These are phyloP conservation scores for Dascyllus trimaculatus DNA, from an alignment of 2,113 vertebrate species.

Conservation along the genomic window DNA sequence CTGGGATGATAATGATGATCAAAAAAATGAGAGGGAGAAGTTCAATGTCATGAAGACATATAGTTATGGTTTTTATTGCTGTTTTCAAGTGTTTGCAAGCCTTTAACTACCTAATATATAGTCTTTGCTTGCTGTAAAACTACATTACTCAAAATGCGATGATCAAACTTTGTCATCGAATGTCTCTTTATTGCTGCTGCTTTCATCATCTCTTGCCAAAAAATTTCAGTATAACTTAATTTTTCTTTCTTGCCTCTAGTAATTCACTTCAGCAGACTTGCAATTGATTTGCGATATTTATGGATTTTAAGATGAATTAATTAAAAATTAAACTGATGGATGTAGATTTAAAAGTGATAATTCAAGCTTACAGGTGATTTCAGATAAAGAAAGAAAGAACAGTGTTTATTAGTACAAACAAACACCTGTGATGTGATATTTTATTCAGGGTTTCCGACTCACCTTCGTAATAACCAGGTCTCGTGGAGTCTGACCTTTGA, in stretches of 20 bases:
- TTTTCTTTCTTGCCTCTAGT: not conserved
- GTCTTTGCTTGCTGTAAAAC: not conserved
- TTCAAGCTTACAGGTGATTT: no score
- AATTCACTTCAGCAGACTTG: not conserved
- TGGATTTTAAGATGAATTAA: no score
- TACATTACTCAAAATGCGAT: not conserved
- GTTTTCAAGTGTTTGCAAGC: slow-evolving; percentile 6
- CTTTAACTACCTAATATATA: not conserved
- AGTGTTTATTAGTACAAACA: no score
- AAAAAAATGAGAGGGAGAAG: not conserved
- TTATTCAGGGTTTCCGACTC: slow-evolving; percentile 2
- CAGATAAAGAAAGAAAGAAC: not conserved
- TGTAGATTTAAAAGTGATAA: not conserved
- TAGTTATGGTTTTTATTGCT: not conserved
- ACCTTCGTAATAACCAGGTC: slow-evolving; percentile 31
- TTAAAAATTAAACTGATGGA: not conserved
- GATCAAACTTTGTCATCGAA: not conserved
- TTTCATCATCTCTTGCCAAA: not conserved
- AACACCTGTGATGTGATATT: slow-evolving; percentile 3
- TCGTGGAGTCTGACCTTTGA: slow-evolving; percentile 49
- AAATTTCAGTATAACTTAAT: not conserved
- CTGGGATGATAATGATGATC: slow-evolving; percentile 9
- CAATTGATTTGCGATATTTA: not conserved
- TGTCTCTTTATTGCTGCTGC: not conserved
- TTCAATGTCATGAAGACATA: not conserved